Evolutionary conservation across 2,888 invertebrate genomes (phyloP).

Genomic region (Tigriopus californicus): DNA sequence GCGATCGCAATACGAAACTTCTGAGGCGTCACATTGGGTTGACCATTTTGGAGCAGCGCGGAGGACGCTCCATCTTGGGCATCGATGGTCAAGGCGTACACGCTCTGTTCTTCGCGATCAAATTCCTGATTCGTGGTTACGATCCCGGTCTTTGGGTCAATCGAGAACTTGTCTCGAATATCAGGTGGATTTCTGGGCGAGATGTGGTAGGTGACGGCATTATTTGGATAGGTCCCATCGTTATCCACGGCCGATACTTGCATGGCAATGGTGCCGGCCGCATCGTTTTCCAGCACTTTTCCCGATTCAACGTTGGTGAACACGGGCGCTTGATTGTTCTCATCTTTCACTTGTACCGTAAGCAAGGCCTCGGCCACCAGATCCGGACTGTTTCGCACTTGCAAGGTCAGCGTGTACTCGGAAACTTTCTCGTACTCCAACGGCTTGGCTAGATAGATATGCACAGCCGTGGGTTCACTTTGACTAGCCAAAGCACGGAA

Average conservation of each 20-base stretch:
- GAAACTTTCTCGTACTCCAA: slow-evolving; percentile 68
- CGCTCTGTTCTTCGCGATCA: slow-evolving; percentile 64
- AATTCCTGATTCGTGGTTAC: slow-evolving; percentile 62
- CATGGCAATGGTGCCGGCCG: slow-evolving; percentile 63
- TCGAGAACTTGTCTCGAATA: slow-evolving; percentile 47
- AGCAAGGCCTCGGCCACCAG: slow-evolving; percentile 13
- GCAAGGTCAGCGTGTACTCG: slow-evolving; percentile 60
- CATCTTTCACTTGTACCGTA: neutral
- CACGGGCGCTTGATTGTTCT: slow-evolving; percentile 15
- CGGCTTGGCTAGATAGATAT: slow-evolving; percentile 48
- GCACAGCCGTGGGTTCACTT: slow-evolving; percentile 44
- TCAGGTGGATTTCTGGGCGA: slow-evolving; percentile 24
- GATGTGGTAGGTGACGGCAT: slow-evolving; percentile 34
- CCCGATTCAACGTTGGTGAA: slow-evolving; percentile 29
- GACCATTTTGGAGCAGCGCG: slow-evolving; percentile 37
- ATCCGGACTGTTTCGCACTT: slow-evolving; percentile 23
- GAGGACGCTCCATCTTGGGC: slow-evolving; percentile 79
- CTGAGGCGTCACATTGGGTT: slow-evolving; percentile 56
- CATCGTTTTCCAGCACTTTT: slow-evolving; percentile 66
- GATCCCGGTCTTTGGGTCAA: slow-evolving; percentile 63
- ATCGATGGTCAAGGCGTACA: slow-evolving; percentile 71
- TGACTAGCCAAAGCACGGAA: slow-evolving; percentile 31
- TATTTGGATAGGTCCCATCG: slow-evolving; percentile 63
- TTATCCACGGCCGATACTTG: slow-evolving; percentile 66
- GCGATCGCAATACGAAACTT: slow-evolving; percentile 76